These are phyloP conservation scores for Microctonus brassicae DNA, from an alignment of 2,888 invertebrate species.

Conservation along the genomic window DNA sequence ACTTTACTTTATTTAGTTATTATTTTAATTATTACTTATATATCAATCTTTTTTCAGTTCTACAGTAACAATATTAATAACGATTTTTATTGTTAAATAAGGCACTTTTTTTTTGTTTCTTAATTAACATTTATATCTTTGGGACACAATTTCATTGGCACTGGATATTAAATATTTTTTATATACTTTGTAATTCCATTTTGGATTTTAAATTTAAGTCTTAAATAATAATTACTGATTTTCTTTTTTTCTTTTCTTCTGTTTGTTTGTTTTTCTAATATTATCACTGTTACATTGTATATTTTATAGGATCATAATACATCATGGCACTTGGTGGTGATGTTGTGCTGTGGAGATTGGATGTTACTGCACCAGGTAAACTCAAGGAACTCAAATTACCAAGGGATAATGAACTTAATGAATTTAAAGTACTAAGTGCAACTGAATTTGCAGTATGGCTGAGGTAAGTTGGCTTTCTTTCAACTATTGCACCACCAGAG, in stretches of 20 bases:
- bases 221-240: background rate
- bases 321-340: constrained; percentile 53
- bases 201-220: background rate
- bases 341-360: constrained; percentile 56
- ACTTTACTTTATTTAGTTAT: background rate
- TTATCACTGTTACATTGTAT: constrained; percentile 56
- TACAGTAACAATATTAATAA: background rate
- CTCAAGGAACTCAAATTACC: constrained; percentile 60
- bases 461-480: constrained; percentile 63
- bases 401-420: constrained; percentile 59
- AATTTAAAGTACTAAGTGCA: constrained; percentile 57
- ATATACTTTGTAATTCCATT: too few species aligned
- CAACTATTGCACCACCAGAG: constrained; percentile 61
- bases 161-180: background rate
- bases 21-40: background rate
- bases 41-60: background rate
- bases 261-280: background rate
- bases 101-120: background rate
- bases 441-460: constrained; percentile 53
- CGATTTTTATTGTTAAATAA: background rate
- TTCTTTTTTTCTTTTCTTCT: constrained; percentile 8
- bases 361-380: constrained; percentile 55
- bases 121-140: background rate
- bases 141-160: background rate
- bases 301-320: constrained; percentile 66